Evolutionary conservation across 2,797 vertebrate species (phyloP).

Genomic region (Prionace glauca): DNA sequence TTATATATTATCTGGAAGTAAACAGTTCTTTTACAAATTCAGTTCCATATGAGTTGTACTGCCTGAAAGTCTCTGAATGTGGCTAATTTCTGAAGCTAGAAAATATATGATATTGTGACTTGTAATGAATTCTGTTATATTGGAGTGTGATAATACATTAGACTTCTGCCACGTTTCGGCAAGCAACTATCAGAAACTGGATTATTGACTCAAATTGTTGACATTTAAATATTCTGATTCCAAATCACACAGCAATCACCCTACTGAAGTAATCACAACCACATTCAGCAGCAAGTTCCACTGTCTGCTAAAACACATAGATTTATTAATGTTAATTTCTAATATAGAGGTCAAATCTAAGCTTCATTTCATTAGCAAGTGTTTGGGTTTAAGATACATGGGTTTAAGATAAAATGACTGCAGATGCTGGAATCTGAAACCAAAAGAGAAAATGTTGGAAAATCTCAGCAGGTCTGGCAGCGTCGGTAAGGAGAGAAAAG

Average conservation of each 20-base stretch:
- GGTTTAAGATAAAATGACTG: no score
- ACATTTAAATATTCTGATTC: neutral
- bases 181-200: neutral
- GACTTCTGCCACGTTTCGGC: no score
- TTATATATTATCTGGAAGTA: neutral
- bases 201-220: neutral
- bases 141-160: neutral
- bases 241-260: neutral
- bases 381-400: neutral
- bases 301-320: neutral
- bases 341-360: neutral
- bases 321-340: neutral
- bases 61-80: neutral
- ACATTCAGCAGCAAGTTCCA: neutral
- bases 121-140: neutral
- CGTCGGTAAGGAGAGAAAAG: no score
- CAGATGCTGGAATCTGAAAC: no score
- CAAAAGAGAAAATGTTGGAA: no score
- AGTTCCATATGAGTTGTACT: neutral
- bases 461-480: no score
- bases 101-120: neutral
- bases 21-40: neutral
- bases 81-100: neutral
- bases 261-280: neutral
- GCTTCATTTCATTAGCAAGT: neutral